A percentile compares a stretch with the other conserved stretches of the same genome.
Evolutionary conservation across 2,888 invertebrate genomes (phyloP).

Genomic region (Yponomeuta sedellus): DNA sequence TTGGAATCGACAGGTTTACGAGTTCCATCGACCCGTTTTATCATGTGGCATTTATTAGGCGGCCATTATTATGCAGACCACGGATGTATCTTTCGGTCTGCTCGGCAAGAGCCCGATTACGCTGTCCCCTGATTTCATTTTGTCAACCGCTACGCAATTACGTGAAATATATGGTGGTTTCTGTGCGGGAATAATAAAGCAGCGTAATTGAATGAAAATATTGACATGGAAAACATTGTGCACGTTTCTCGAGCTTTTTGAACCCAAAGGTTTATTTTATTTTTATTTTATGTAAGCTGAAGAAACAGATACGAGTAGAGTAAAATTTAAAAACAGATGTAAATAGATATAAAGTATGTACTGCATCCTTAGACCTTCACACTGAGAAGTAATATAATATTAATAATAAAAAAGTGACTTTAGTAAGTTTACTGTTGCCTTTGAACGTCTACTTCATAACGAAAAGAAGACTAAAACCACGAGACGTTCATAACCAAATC

Average conservation of each 20-base stretch:
- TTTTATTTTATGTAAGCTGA: too few relatives aligned
- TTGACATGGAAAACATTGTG: neutral
- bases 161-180: slow-evolving; percentile 27
- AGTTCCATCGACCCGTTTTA: neutral
- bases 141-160: slow-evolving; percentile 28
- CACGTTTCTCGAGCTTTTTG: neutral
- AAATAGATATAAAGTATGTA: too few relatives aligned
- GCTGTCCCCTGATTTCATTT: slow-evolving; percentile 29
- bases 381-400: too few relatives aligned
- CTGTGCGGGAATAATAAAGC: neutral
- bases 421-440: too few relatives aligned
- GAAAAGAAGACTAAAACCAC: too few relatives aligned
- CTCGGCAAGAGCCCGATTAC: slow-evolving; percentile 25
- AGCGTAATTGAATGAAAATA: neutral
- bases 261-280: neutral
- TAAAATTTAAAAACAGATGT: too few relatives aligned
- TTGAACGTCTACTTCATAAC: too few relatives aligned
- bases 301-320: too few relatives aligned
- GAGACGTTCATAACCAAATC: too few relatives aligned
- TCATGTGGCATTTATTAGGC: slow-evolving; percentile 1
- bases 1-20: neutral
- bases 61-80: slow-evolving; percentile 23
- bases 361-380: too few relatives aligned
- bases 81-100: slow-evolving; percentile 25
- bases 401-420: too few relatives aligned